These are phyloP conservation scores for Cosmopolites sordidus DNA, from an alignment of 2,888 invertebrate species.

Conservation along the genomic window DNA sequence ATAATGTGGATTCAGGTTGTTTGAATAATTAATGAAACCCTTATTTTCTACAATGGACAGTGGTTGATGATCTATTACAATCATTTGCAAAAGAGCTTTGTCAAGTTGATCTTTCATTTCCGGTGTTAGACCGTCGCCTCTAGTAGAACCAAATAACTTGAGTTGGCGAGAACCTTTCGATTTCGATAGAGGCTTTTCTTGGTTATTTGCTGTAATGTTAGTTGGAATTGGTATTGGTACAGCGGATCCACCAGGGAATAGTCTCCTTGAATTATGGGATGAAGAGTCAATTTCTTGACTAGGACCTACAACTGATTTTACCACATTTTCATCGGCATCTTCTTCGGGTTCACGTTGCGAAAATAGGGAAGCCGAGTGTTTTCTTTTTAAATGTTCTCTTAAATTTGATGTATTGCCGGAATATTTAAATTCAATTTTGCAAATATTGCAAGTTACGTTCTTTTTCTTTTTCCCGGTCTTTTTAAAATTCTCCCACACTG, in stretches of 20 bases:
- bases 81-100: constrained; percentile 27
- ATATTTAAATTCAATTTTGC: constrained; percentile 1
- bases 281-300: neutral
- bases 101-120: constrained; percentile 15
- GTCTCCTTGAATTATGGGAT: neutral
- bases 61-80: constrained; percentile 30
- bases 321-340: constrained; percentile 2
- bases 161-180: neutral
- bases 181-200: neutral
- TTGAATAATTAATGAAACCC: constrained; percentile 31
- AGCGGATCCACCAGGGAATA: too few species aligned
- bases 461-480: constrained; percentile 1
- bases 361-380: neutral
- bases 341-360: constrained; percentile 1
- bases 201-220: neutral
- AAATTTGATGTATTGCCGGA: constrained; percentile 6
- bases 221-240: too few species aligned
- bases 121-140: neutral
- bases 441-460: constrained; percentile 10
- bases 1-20: constrained; percentile 28
- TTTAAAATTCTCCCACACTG: constrained; percentile 6
- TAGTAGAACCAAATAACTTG: neutral
- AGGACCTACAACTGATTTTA: neutral
- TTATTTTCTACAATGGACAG: constrained; percentile 33
- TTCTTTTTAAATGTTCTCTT: constrained; percentile 4